A percentile compares a stretch with the other conserved stretches of the same genome.
Conservation (phyloP, 2,797 vertebrate genomes). For the Salarias fasciatus region DNA sequence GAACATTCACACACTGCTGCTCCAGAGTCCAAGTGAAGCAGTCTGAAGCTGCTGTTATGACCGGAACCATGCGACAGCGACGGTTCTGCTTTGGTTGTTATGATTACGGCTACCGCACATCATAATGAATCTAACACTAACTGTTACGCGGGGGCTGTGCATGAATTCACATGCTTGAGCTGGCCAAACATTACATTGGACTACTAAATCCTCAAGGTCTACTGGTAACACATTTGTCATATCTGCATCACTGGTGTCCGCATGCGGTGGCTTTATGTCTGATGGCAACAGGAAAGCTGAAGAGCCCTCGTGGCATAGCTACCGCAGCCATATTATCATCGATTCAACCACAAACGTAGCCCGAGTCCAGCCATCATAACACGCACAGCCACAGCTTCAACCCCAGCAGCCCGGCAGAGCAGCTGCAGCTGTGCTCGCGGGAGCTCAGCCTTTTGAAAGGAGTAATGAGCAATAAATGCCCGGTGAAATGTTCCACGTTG, state of each 20-base stretch:
- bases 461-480: conserved; percentile 5
- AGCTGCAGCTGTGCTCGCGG: background rate
- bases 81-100: background rate
- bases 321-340: background rate
- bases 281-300: background rate
- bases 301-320: background rate
- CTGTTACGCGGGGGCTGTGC: background rate
- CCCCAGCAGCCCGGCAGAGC: background rate
- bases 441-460: background rate
- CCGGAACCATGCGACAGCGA: background rate
- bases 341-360: background rate
- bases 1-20: conserved; percentile 32
- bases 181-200: background rate
- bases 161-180: background rate
- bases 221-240: background rate
- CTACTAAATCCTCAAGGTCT: background rate
- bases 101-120: background rate
- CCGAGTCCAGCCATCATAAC: conserved; percentile 12
- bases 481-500: conserved; percentile 4
- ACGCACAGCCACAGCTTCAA: conserved; percentile 5
- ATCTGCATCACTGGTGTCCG: background rate
- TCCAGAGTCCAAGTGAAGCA: background rate
- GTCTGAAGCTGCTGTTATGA: background rate
- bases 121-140: background rate
- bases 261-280: background rate